These are phyloP conservation scores for Urosaurus nigricauda DNA, from an alignment of 2,797 vertebrate genomes.

Conservation along the genomic window DNA sequence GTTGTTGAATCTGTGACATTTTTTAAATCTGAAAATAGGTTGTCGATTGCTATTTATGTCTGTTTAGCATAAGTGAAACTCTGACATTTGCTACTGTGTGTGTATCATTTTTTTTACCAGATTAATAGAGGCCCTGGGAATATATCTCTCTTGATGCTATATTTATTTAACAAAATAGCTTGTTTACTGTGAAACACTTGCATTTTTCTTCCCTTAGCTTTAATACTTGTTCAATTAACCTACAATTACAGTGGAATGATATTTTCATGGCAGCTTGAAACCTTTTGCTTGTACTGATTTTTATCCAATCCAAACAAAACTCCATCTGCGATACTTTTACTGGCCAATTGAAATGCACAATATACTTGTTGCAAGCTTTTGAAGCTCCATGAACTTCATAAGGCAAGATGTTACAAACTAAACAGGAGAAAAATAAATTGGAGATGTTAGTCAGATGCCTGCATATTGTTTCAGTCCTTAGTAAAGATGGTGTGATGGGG, in stretches of 20 bases:
- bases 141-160: background rate
- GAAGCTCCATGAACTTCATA: no score
- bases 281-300: background rate
- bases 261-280: background rate
- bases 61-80: background rate
- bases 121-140: background rate
- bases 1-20: slow-evolving; percentile 1
- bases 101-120: background rate
- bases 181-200: background rate
- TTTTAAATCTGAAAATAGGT: background rate
- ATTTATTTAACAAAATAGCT: background rate
- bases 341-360: no score
- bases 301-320: background rate
- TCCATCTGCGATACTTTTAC: no score
- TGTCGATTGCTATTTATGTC: background rate
- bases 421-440: no score
- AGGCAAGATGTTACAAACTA: no score
- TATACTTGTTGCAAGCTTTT: no score
- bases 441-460: no score
- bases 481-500: no score
- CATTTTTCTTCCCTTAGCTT: background rate
- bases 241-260: background rate
- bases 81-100: background rate
- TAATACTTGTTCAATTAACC: background rate
- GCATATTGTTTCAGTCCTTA: no score